Evolutionary conservation across 2,113 vertebrate species (phyloP).

Genomic region (Dasyurus viverrinus): DNA sequence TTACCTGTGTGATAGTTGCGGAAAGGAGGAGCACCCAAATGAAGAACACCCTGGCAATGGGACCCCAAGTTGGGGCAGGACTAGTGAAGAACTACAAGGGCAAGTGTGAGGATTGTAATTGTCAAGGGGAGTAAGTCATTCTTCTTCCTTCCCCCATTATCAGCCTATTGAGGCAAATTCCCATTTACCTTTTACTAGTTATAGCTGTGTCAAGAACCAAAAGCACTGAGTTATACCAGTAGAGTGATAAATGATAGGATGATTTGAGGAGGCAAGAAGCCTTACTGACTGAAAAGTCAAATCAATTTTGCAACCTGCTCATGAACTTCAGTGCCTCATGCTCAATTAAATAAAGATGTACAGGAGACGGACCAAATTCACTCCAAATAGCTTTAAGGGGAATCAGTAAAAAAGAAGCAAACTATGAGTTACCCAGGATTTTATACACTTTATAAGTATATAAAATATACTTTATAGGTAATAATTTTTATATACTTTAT

Average conservation of each 20-base stretch:
- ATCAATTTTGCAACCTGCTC: neutral
- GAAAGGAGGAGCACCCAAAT: neutral
- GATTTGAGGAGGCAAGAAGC: neutral
- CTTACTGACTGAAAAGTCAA: neutral
- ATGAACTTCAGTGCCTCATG: neutral
- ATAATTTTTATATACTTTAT: neutral
- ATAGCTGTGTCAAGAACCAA: neutral
- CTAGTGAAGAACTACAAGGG: neutral
- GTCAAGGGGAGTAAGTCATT: neutral
- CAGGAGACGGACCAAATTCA: neutral
- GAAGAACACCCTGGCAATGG: neutral
- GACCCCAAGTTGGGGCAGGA: neutral
- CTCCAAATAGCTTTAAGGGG: neutral
- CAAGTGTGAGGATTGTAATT: neutral
- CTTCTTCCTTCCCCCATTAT: neutral
- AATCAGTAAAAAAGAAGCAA: neutral
- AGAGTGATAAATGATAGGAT: neutral
- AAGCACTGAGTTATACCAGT: neutral
- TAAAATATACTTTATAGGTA: neutral
- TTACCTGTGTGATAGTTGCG: neutral
- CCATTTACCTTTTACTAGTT: neutral
- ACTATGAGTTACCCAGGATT: neutral
- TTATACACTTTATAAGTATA: neutral
- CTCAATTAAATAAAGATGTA: neutral
- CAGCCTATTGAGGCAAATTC: neutral